A percentile compares a stretch with the other conserved stretches of the same genome.
Evolutionary conservation across 64 coral and sea anemone species (phyloP).

Genomic region (Catalaphyllia jardinei): DNA sequence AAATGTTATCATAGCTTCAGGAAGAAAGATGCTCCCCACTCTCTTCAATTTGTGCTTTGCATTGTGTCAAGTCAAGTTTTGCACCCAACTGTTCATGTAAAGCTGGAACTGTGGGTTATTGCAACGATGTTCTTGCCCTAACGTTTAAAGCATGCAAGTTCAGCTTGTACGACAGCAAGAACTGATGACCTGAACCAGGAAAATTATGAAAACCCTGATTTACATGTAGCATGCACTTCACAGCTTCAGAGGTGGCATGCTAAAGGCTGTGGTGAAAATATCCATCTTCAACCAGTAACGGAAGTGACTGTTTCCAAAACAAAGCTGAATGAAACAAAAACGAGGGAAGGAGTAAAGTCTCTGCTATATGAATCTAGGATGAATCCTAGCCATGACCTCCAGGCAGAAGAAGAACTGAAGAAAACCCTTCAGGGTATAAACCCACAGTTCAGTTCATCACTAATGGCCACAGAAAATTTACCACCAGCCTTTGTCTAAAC

Average conservation of each 20-base stretch:
- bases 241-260: neutral
- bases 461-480: conserved; percentile 50
- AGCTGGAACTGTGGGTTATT: neutral
- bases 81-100: neutral
- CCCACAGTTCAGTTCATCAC: conserved; percentile 50
- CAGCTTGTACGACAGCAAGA: conserved; percentile 4
- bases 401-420: conserved; percentile 36
- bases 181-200: neutral
- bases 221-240: neutral
- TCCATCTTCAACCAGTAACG: no score
- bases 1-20: conserved; percentile 32
- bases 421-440: conserved; percentile 31
- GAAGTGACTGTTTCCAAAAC: conserved; percentile 50
- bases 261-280: no score
- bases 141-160: conserved; percentile 9
- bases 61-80: conserved; percentile 7
- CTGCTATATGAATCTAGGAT: no score
- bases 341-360: conserved; percentile 33
- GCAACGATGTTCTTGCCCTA: neutral
- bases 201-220: neutral
- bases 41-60: neutral
- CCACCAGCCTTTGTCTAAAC: no score
- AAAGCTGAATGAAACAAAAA: conserved; percentile 46
- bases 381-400: no score
- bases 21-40: conserved; percentile 23